Conservation (phyloP, 37 sponge, comb jelly and placozoan species). For the Spongilla lacustris region DNA sequence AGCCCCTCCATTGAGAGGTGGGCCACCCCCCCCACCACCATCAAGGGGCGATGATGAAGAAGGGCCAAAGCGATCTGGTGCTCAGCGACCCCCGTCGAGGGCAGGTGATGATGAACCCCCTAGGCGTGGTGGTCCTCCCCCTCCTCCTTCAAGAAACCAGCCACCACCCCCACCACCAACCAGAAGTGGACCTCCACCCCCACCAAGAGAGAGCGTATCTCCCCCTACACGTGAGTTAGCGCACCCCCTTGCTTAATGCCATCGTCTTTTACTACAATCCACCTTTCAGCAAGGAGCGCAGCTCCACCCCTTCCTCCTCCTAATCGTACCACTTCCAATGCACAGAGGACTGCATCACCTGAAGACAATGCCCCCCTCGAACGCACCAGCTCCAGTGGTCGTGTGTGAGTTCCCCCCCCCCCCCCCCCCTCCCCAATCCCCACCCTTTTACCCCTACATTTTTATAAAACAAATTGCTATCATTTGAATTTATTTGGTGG, state of each 20-base stretch:
- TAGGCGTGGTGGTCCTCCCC: background rate
- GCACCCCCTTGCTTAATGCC: constrained; percentile 1
- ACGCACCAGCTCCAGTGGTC: too few species aligned
- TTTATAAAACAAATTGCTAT: background rate
- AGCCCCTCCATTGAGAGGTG: too few species aligned
- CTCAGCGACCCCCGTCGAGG: too few species aligned
- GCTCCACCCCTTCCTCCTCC: constrained; percentile 21
- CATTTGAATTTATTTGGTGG: background rate
- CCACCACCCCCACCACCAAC: constrained; percentile 14
- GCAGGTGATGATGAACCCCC: too few species aligned
- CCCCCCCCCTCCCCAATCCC: background rate
- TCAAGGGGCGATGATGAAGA: too few species aligned
- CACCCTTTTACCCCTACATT: background rate
- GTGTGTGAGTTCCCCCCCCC: too few species aligned
- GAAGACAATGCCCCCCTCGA: background rate
- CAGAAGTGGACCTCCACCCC: background rate
- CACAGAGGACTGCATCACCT: background rate
- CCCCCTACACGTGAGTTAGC: constrained; percentile 3
- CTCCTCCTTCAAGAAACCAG: background rate
- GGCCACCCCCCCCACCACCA: too few species aligned
- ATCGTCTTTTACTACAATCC: too few species aligned
- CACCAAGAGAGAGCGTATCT: constrained; percentile 3
- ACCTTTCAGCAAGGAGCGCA: background rate
- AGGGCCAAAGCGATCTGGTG: too few species aligned
- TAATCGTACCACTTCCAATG: background rate